A percentile compares a stretch with the other conserved stretches of the same genome.
phyloP scores from a whole-genome alignment of 2,888 invertebrate genomes.

The Rhagium mordax region DNA sequence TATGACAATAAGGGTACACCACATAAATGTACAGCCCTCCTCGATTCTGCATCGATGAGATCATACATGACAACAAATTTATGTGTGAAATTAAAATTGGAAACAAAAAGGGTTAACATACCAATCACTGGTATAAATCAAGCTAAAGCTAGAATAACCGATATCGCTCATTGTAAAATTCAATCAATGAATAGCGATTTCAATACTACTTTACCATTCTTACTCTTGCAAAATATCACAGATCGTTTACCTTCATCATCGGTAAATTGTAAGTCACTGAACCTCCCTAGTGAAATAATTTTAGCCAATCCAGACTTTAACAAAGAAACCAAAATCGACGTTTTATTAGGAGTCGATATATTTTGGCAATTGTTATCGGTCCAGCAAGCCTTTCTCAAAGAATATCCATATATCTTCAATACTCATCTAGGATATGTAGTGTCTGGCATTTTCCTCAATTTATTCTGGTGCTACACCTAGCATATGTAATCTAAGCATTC shows the following conservation, averaged over 20 bases:
- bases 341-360: not conserved
- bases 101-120: not conserved
- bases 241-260: not conserved
- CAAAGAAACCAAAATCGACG: slow-evolving; percentile 6
- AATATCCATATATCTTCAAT: not conserved
- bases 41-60: no score
- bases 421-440: slow-evolving; percentile 7
- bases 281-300: not conserved
- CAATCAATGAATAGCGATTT: not conserved
- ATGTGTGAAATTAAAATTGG: no score
- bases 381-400: not conserved
- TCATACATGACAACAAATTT: no score
- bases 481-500: not conserved
- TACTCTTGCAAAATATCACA: slow-evolving; percentile 7
- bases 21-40: no score
- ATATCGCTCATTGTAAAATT: not conserved
- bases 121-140: slow-evolving; percentile 4
- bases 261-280: not conserved
- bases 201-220: not conserved
- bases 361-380: slow-evolving; percentile 2
- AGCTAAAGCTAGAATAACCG: not conserved
- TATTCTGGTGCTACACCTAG: not conserved
- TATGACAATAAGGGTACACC: no score
- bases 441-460: not conserved
- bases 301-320: slow-evolving; percentile 5